Conservation (phyloP, 2,888 invertebrate species). For the Thumatha senex region DNA sequence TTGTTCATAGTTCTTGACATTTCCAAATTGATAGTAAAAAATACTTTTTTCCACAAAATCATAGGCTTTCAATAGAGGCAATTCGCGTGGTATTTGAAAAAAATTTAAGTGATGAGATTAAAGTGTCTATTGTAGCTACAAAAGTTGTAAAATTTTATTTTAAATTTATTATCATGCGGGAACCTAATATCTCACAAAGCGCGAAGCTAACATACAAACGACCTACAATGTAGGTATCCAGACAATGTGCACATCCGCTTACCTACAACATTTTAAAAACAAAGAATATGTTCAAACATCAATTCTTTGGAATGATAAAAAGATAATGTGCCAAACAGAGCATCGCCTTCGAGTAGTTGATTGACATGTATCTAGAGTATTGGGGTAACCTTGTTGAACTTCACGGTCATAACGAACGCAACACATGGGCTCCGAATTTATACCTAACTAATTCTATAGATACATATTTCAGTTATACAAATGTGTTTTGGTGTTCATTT, state of each 20-base stretch:
- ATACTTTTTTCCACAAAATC: no score
- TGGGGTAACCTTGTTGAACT: conserved; percentile 35
- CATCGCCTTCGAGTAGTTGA: conserved; percentile 12
- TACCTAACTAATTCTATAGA: conserved; percentile 39
- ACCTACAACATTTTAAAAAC: conserved; percentile 21
- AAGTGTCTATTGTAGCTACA: not conserved
- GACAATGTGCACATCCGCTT: conserved; percentile 27
- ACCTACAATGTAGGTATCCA: conserved; percentile 26
- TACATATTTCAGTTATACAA: conserved; percentile 16
- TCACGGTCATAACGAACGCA: conserved; percentile 28
- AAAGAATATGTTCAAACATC: conserved; percentile 31
- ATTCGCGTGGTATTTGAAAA: no score
- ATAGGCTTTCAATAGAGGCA: no score
- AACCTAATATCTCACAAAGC: conserved; percentile 2
- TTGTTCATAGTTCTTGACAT: no score
- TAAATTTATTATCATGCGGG: conserved; percentile 1
- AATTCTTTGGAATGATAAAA: conserved; percentile 17
- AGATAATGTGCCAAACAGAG: conserved; percentile 14
- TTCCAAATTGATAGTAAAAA: no score
- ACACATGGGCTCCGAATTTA: conserved; percentile 31
- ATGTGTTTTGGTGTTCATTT: conserved; percentile 16
- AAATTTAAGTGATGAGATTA: no score
- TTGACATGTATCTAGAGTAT: conserved; percentile 32
- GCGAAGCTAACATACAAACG: conserved; percentile 19
- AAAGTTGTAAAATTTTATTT: not conserved